Evolutionary conservation across 2,888 invertebrate genomes (phyloP), one percentile per base, ranked within the genome.

Genomic region (Archaeoteleia sp.): DNA sequence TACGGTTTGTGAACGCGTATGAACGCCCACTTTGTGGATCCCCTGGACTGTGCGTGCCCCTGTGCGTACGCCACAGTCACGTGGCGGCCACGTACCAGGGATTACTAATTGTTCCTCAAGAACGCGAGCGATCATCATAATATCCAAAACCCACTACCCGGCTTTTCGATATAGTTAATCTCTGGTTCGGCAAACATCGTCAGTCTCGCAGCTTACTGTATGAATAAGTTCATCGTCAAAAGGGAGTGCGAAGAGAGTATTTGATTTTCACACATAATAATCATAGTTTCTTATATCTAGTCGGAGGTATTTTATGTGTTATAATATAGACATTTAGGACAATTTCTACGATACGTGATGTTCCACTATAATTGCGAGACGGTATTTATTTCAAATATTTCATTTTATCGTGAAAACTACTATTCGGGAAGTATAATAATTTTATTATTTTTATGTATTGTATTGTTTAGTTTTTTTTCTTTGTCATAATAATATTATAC

Each of bases 61-160:
- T 12, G 35, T n/a, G 66, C 68, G 68, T 68, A 75, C 71, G 76
- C 70, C 73, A 55, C 72, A 72, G 80, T 75, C 80, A 73, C 79
- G 80, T 79, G 80, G 39, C 35, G 51, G 78, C 67, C 82, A 77
- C 81, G 82, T 80, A 80, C 75, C 78, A 67, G 77, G 80, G 82
- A 82, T 82, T 82, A 82, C 82, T 82, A 82, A 82, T 82, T 82
- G 81, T 82, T 76, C 78, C 80, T 78, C 74, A 72, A 75, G 80
- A 80, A 78, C 78, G 80, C 74, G 78, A 79, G 77, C 78, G 79
- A 75, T 81, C 80, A 76, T 79, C 80, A 74, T 80, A 81, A 81
- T 80, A 80, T 81, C 80, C 75, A 74, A 75, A 75, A 74, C 74
- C 77, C 75, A 67, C 67, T 71, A 63, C 66, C 69, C 70, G 73